Base-by-base conservation (phyloP, 2,113 vertebrate species). In the Centropus bengalensis region DNA sequence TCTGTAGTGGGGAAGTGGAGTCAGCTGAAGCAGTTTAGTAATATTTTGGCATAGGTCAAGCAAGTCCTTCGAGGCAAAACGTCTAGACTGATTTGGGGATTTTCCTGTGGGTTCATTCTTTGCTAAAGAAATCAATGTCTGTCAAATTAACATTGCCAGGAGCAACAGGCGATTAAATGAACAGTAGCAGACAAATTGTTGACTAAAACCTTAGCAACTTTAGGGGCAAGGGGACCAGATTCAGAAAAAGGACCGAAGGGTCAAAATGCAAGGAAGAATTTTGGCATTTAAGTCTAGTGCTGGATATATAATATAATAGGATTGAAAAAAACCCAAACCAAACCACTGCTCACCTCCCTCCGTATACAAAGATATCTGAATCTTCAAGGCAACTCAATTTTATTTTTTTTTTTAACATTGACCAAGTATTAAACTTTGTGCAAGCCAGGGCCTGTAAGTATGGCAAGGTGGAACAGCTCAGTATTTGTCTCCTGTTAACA, bases 31-130 rank as follows among this genome's bases (percentile, higher is more conserved):
- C 45, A 88, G 42, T 89, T 94, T 66, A 89, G 51, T 69, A 85
- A 51, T 74, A 86, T 91, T 94, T 94, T 95, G 91, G 87, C 91
- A 47, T 91, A 91, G 88, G 67, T 94, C 82, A 77, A 70, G 87
- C 87, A 66, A 92, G 45, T 93, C 93, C 87, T 97, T 94, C 51
- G 30, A 97, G 94, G 91, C 94, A 96, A 82, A 94, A 93, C 82
- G 94, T 96, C 94, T 97, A 94, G 89, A 95, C 94, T 86, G 84
- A 91, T 93, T 88, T 96, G 79, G 71, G 78, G 79, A 89, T 94
- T 97, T 94, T 94, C 62, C 51, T 95, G 87, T 93, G 91, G 82
- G 78, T 95, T 92, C 63, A 27, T 77, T 94, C 75, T 92, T 88
- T 94, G 84, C 82, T 91, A 87, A 87, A 94, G 83, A 67, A 89